Base-by-base conservation (phyloP, 2,797 vertebrate species). In the Clangula hyemalis region DNA sequence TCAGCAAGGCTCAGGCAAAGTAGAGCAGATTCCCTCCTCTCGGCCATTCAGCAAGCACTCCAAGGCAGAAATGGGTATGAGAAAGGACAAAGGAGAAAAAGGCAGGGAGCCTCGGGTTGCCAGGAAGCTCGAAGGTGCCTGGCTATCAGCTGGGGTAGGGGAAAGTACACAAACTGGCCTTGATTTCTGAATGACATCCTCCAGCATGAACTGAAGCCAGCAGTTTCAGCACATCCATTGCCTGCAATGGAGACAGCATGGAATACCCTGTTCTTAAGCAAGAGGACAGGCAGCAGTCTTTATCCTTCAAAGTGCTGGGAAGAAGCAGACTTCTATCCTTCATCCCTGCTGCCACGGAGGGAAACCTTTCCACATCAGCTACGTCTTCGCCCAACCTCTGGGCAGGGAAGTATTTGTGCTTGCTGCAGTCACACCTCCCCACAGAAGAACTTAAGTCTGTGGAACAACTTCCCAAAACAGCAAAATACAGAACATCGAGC, bases 201-300 rank as follows among this genome's bases (percentile, higher is more conserved):
- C 54, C 76, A 32, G 77, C 51, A 1, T 24, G 4, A 78, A 95
- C 94, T 92, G 90, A 85, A 92, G 89, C 79, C 76, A 93, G 89
- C 80, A 87, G 84, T 94, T 82, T 81, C 47, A 38, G 58, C 66
- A 75, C 81, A 80, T 96, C 94, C 91, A 92, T 97, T 43, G 96
- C 96, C 97, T 20, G 96, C 95, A 90, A 94, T 80, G 94, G 92
- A 97, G 82, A 69, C 84, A 72, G 93, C 91, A 65, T 91, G 95
- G 65, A 93, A 93, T 71, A 93, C 92, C 86, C 91, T 91, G 85
- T 64, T 87, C 90, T 77, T 73, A 58, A 82, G 78, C 81, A 61
- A 82, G 85, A 82, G 53, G 65, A 51, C 1, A 68, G 73, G 90
- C 85, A 49, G 56, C 76, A 85, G 92, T 87, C 92, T 88, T 88